phyloP scores from a whole-genome alignment of 2,113 vertebrate species.

The Calidris pugnax region DNA sequence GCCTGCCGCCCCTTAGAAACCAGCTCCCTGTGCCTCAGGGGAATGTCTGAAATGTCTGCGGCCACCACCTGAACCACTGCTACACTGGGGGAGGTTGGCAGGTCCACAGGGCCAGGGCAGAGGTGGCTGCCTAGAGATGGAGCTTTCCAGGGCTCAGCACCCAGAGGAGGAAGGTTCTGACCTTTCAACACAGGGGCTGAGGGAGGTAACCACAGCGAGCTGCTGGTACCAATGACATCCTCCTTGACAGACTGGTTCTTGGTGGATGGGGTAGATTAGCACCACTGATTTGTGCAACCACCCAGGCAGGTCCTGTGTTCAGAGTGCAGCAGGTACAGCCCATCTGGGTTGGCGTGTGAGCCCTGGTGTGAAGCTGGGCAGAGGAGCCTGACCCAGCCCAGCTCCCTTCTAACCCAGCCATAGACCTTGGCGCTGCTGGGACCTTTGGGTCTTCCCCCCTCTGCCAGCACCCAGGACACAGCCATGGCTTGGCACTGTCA shows the following conservation, averaged over 20 bases:
- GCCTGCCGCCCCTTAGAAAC: neutral
- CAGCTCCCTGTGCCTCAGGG: neutral
- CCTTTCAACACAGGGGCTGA: neutral
- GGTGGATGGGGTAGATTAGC: neutral
- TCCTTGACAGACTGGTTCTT: neutral
- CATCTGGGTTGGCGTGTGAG: fast-evolving
- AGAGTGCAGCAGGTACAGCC: neutral
- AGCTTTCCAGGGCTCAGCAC: neutral
- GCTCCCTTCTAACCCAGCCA: neutral
- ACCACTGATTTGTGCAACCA: neutral
- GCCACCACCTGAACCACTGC: neutral
- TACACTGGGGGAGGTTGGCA: neutral
- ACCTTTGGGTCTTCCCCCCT: neutral
- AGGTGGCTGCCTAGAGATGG: neutral
- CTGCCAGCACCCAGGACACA: neutral
- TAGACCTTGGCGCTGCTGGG: neutral
- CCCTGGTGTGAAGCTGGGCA: neutral
- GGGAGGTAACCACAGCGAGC: neutral
- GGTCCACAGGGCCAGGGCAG: neutral
- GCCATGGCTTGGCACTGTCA: neutral
- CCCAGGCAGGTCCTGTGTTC: neutral
- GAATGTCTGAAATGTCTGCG: neutral
- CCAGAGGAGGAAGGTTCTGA: neutral
- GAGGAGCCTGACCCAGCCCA: neutral
- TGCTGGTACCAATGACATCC: neutral